These are phyloP conservation scores for Drosophila percnosoma DNA, from an alignment of 2,888 invertebrate species.

Conservation along the genomic window DNA sequence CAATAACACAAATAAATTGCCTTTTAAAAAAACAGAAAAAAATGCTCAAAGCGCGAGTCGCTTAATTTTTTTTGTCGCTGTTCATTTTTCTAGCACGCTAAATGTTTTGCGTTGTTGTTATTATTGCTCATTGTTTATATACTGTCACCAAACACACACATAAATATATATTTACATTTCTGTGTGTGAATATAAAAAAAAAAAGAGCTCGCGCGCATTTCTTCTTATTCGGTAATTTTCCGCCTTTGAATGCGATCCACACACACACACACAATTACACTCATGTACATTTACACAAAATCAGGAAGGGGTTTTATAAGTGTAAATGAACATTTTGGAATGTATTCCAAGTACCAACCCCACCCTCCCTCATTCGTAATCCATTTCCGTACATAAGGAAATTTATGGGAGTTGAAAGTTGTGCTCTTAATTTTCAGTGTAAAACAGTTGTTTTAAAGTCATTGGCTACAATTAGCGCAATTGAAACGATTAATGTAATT, in stretches of 20 bases:
- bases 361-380: not conserved
- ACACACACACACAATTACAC: not conserved
- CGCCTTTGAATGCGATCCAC: constrained; percentile 43
- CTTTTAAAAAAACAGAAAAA: constrained; percentile 23
- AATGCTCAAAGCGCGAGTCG: constrained; percentile 46
- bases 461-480: not conserved
- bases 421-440: not conserved
- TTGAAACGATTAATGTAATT: not conserved
- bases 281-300: not conserved
- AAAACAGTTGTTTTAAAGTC: not conserved
- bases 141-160: constrained; percentile 29
- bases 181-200: not conserved
- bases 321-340: constrained; percentile 13
- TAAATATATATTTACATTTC: not conserved
- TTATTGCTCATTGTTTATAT: constrained; percentile 28
- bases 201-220: constrained; percentile 29
- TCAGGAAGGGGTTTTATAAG: constrained; percentile 1
- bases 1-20: constrained; percentile 68
- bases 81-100: constrained; percentile 18
- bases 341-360: not conserved
- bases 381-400: not conserved
- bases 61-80: constrained; percentile 26
- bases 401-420: constrained; percentile 6
- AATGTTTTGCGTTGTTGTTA: constrained; percentile 34
- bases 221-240: constrained; percentile 47